Base-by-base conservation (phyloP, 2,888 invertebrate species). In the Noctua fimbriata region DNA sequence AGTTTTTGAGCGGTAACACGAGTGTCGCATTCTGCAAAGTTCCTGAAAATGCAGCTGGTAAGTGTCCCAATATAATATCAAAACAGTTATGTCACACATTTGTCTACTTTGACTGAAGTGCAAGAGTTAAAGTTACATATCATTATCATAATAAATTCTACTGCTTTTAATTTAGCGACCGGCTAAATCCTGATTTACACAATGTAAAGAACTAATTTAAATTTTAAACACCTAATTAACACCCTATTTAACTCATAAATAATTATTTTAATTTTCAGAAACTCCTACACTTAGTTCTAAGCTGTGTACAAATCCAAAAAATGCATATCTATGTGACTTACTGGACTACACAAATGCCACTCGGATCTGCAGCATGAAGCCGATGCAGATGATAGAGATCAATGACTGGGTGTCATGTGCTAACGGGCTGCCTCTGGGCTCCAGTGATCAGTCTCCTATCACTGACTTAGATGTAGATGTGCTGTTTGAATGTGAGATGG, bases 241-340 rank as follows among this genome's bases (percentile, higher is more conserved):
- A 65, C 6, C 18, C 28, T 32, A 12, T 7, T n/a, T 21, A 58
- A 47, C 28, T 60, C 5, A 18, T 47, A 76, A 36, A 69, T 49
- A 58, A 49, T 60, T 44, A 71, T 69, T 76, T 95, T 47, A 72
- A 69, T 73, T 95, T 95, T 60, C 94, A 97, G 96, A 97, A 94
- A 96, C 96, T 63, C 96, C 96, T 69, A 96, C 96, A 75, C 89
- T 97, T 70, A 97, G 97, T 90, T 97, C 97, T 55, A 95, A 95
- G 88, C 91, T 97, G 21, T 97, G 97, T 89, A 95, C 93, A 74
- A 97, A 97, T 91, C 97, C 97, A 75, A 96, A 94, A 89, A 95
- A 96, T 92, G 97, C 97, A 80, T 97, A 97, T 91, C 94, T 98
- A 14, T 98, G 98, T 91, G 98, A 98, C 93, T 94, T 98, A 28